A percentile compares a stretch with the other conserved stretches of the same genome.
phyloP scores from a whole-genome alignment of 2,797 vertebrate genomes.

The Rhinoraja longicauda region DNA sequence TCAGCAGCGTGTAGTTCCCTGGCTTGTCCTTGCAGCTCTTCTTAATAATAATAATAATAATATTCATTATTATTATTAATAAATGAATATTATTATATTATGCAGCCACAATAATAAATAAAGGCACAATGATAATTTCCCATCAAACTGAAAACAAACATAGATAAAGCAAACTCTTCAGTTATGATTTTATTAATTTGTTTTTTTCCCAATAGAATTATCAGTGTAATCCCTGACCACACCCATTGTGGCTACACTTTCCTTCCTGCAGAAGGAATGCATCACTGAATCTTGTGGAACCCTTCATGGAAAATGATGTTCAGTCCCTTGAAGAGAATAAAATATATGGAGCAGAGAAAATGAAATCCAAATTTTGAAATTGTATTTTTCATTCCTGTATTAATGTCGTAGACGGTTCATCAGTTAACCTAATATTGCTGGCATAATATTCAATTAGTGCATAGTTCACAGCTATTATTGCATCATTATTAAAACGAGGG shows the following conservation, averaged over 20 bases:
- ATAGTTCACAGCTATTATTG: constrained; percentile 37
- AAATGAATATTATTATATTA: too few species aligned
- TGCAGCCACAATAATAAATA: too few species aligned
- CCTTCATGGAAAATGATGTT: not conserved
- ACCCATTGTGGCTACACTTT: not conserved
- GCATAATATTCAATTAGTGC: constrained; percentile 39
- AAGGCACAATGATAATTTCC: not conserved
- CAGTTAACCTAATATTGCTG: constrained; percentile 38
- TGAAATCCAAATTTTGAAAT: constrained; percentile 26
- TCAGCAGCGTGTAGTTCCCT: too few species aligned
- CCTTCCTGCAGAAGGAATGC: not conserved
- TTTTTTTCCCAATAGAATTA: not conserved
- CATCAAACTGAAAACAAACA: not conserved
- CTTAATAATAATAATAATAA: too few species aligned
- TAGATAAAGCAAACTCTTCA: not conserved
- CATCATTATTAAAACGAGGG: constrained; percentile 34
- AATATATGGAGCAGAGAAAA: constrained; percentile 27
- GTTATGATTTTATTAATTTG: not conserved
- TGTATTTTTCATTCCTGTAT: constrained; percentile 34
- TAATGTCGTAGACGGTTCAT: constrained; percentile 26
- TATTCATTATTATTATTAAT: too few species aligned
- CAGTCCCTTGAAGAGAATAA: constrained; percentile 3
- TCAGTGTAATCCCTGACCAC: not conserved
- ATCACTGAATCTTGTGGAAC: not conserved
- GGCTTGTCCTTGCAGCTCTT: too few species aligned